These are phyloP conservation scores for Delia radicum DNA, from an alignment of 1,140 invertebrate genomes.

Conservation along the genomic window DNA sequence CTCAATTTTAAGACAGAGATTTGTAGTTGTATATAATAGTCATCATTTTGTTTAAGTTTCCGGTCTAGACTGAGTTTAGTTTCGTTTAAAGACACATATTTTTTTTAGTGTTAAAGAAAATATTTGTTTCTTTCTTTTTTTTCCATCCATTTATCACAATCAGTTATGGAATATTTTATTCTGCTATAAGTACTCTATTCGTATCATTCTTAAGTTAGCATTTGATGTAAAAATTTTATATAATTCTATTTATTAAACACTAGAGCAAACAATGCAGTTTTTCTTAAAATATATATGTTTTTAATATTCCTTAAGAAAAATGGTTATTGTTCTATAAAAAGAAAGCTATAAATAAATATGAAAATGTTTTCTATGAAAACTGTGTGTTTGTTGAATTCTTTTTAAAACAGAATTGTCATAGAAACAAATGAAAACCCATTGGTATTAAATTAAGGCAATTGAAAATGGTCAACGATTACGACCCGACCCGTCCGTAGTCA, in stretches of 20 bases:
- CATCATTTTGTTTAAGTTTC: conserved; percentile 29
- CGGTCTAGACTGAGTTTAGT: conserved; percentile 28
- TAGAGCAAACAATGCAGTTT: background rate
- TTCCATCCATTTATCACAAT: background rate
- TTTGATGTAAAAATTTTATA: background rate
- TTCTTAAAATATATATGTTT: background rate
- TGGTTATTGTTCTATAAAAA: background rate
- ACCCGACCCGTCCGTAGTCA: too few species aligned
- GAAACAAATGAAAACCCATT: too few species aligned
- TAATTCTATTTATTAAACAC: background rate
- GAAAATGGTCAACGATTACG: too few species aligned
- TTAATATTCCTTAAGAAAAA: background rate
- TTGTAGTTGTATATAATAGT: background rate
- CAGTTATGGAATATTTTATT: background rate
- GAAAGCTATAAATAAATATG: background rate
- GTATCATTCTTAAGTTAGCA: background rate
- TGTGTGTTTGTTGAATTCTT: too few species aligned
- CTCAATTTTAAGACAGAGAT: background rate
- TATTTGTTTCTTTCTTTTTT: background rate
- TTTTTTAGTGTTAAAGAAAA: background rate
- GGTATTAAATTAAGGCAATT: too few species aligned
- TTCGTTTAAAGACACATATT: conserved; percentile 7
- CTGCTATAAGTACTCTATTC: too few species aligned
- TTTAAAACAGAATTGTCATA: too few species aligned
- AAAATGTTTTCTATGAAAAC: background rate